Evolutionary conservation across 2,888 invertebrate species (phyloP).

Genomic region (Imbricaverruca yamaguchii): DNA sequence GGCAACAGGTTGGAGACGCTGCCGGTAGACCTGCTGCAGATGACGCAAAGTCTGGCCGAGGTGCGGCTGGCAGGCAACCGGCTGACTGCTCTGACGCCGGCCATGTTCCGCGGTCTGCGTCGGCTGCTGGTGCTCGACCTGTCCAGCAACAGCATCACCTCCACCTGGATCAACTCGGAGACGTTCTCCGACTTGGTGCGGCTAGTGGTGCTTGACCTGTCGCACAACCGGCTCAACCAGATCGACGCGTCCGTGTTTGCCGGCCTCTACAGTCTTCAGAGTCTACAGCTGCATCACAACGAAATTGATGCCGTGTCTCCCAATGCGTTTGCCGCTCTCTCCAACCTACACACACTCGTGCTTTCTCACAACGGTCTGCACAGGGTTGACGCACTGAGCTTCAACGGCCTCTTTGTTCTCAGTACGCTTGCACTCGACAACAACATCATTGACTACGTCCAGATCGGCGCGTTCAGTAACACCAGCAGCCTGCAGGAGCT

Average conservation of each 20-base stretch:
- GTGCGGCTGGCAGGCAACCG: slow-evolving; percentile 70
- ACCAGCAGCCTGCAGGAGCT: slow-evolving; percentile 71
- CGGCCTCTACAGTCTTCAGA: slow-evolving; percentile 73
- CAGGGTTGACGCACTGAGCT: slow-evolving; percentile 45
- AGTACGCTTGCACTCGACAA: slow-evolving; percentile 62
- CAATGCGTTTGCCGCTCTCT: slow-evolving; percentile 61
- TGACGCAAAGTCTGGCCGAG: slow-evolving; percentile 61
- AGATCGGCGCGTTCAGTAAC: slow-evolving; percentile 66
- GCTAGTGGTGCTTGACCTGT: slow-evolving; percentile 64
- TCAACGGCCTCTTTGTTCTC: slow-evolving; percentile 63
- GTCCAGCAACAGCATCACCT: slow-evolving; percentile 64
- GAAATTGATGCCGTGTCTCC: slow-evolving; percentile 66
- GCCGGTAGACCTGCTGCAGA: slow-evolving; percentile 68
- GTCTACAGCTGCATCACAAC: slow-evolving; percentile 56
- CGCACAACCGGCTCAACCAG: slow-evolving; percentile 69
- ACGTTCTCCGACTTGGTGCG: slow-evolving; percentile 66
- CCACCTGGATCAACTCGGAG: slow-evolving; percentile 66
- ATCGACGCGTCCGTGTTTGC: slow-evolving; percentile 75
- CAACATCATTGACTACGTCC: slow-evolving; percentile 65
- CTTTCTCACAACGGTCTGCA: slow-evolving; percentile 71
- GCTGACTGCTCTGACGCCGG: slow-evolving; percentile 63
- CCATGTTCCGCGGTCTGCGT: slow-evolving; percentile 62
- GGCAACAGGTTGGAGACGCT: slow-evolving; percentile 67
- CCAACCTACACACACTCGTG: slow-evolving; percentile 70
- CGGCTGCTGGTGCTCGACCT: slow-evolving; percentile 63